phyloP scores from a whole-genome alignment of 2,888 invertebrate species.

The Coremacera marginata region DNA sequence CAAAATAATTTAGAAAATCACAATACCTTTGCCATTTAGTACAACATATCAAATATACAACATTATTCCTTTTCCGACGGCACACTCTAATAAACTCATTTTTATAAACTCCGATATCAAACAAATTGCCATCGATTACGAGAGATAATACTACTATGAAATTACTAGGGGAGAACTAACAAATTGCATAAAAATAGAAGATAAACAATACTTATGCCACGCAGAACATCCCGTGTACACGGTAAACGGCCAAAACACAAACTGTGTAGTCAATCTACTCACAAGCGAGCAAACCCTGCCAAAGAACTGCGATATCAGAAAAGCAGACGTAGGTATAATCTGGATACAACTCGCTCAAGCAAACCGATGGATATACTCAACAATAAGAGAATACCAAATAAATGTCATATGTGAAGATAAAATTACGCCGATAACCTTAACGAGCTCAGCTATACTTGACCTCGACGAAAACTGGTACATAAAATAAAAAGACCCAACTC shows the following conservation, averaged over 20 bases:
- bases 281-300: background rate
- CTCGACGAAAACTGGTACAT: background rate
- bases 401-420: background rate
- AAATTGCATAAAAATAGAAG: background rate
- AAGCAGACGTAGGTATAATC: background rate
- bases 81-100: background rate
- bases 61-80: background rate
- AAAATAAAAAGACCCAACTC: background rate
- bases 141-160: background rate
- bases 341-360: background rate
- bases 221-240: background rate
- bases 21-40: background rate
- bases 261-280: background rate
- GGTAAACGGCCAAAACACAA: background rate
- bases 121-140: too few species aligned
- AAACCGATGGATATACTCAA: background rate
- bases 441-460: background rate
- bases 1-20: slow-evolving; percentile 1
- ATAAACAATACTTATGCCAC: background rate
- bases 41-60: background rate
- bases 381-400: background rate
- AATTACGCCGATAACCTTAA: background rate
- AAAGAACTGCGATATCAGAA: background rate
- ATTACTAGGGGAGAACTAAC: background rate
- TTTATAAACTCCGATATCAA: too few species aligned